These are phyloP conservation scores for Plectropomus leopardus DNA, from an alignment of 2,113 vertebrate species.

Conservation along the genomic window DNA sequence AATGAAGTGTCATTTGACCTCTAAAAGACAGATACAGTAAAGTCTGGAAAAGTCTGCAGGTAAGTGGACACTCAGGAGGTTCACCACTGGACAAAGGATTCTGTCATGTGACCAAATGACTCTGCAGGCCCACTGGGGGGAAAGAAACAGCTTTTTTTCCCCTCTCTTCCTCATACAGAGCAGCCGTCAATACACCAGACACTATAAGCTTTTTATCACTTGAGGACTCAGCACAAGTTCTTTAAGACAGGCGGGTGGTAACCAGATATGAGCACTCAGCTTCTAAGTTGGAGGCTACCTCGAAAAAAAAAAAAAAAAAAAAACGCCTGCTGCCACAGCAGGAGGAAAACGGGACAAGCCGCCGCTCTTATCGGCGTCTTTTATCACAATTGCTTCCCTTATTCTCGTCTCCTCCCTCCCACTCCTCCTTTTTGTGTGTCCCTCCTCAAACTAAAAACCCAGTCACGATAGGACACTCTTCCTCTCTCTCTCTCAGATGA, in stretches of 20 bases:
- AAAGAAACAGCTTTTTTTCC: background rate
- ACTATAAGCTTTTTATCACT: slow-evolving; percentile 50
- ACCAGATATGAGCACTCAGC: slow-evolving; percentile 38
- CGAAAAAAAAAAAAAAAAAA: no score
- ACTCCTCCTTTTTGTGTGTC: slow-evolving; percentile 21
- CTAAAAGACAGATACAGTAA: no score
- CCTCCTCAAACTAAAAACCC: slow-evolving; percentile 41
- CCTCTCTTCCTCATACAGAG: slow-evolving; percentile 1
- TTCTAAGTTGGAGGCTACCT: slow-evolving; percentile 32
- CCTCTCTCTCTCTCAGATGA: slow-evolving; percentile 19
- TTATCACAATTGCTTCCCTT: slow-evolving; percentile 39
- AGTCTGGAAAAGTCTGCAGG: background rate
- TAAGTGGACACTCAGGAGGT: slow-evolving; percentile 1
- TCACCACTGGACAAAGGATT: slow-evolving; percentile 7
- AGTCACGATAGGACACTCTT: slow-evolving; percentile 13
- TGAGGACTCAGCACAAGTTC: slow-evolving; percentile 40
- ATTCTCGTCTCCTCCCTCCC: slow-evolving; percentile 20
- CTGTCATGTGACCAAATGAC: background rate
- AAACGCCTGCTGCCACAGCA: slow-evolving; percentile 14
- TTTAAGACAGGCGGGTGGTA: slow-evolving; percentile 35
- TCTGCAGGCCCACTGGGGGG: background rate
- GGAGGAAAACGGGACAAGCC: slow-evolving; percentile 15
- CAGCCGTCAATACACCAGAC: slow-evolving; percentile 31
- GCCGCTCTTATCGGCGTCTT: slow-evolving; percentile 45
- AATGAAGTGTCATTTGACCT: no score